phyloP scores from a whole-genome alignment of 2,888 invertebrate genomes.

The Euproctis similis region DNA sequence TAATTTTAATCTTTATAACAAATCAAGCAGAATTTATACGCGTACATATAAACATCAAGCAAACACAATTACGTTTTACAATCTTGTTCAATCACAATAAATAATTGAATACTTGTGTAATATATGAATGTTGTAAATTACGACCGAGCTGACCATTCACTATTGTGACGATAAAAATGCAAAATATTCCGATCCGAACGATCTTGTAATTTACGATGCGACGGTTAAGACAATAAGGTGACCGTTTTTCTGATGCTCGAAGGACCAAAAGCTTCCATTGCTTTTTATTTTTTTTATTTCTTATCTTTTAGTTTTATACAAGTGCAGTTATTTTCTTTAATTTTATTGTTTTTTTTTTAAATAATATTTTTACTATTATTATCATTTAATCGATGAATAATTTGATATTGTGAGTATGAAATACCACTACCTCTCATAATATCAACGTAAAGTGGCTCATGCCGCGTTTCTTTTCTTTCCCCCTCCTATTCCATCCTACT shows the following conservation, averaged over 20 bases:
- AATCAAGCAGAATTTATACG: no score
- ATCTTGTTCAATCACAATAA: slow-evolving; percentile 48
- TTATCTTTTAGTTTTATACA: neutral
- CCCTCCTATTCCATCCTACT: no score
- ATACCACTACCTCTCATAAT: no score
- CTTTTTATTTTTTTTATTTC: slow-evolving; percentile 5
- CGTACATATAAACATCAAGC: no score
- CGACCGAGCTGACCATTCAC: slow-evolving; percentile 54
- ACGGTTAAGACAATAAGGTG: slow-evolving; percentile 24
- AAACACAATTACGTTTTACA: slow-evolving; percentile 49
- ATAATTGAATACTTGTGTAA: slow-evolving; percentile 71
- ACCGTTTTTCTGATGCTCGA: slow-evolving; percentile 12
- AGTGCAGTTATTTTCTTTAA: no score
- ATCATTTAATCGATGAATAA: no score
- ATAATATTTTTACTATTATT: no score
- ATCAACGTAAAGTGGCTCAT: no score
- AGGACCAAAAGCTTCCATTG: slow-evolving; percentile 1
- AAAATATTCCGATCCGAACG: slow-evolving; percentile 59
- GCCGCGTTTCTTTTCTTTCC: no score
- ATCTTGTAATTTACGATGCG: slow-evolving; percentile 58
- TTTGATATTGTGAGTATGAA: no score
- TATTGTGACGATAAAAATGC: slow-evolving; percentile 72
- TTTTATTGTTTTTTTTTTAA: no score
- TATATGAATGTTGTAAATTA: slow-evolving; percentile 66
- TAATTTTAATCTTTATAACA: no score